phyloP scores from a whole-genome alignment of 2,888 invertebrate species.

The Leptodirus hochenwartii region DNA sequence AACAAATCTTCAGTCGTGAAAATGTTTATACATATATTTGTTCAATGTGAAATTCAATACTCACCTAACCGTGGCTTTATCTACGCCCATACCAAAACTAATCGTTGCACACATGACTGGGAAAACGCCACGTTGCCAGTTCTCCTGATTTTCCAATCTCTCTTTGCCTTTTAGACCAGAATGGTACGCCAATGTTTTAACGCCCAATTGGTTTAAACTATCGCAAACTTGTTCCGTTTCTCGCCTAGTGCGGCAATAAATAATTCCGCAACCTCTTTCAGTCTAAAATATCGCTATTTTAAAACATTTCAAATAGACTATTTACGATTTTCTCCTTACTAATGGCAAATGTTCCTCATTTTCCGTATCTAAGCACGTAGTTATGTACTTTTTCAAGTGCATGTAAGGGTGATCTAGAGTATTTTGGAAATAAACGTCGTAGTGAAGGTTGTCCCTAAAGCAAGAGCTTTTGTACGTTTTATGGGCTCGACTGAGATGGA shows the following conservation, averaged over 20 bases:
- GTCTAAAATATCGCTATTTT: conserved; percentile 17
- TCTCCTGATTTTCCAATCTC: conserved; percentile 64
- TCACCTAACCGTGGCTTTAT: conserved; percentile 79
- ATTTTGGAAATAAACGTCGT: conserved; percentile 85
- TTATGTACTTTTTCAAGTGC: conserved; percentile 60
- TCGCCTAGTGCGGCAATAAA: conserved; percentile 89
- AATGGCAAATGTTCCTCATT: conserved; percentile 27
- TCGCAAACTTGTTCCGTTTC: conserved; percentile 71
- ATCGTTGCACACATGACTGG: conserved; percentile 92
- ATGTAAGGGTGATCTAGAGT: conserved; percentile 60
- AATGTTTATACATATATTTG: too few relatives aligned
- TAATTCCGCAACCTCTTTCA: conserved; percentile 57
- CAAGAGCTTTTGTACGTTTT: conserved; percentile 61
- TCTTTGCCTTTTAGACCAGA: conserved; percentile 63
- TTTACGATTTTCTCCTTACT: conserved; percentile 9
- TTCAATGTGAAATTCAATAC: conserved; percentile 9
- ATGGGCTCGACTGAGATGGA: conserved; percentile 32
- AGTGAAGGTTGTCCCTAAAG: conserved; percentile 84
- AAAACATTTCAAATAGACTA: conserved; percentile 2
- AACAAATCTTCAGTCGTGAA: conserved; percentile 63
- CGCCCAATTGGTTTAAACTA: conserved; percentile 52
- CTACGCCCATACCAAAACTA: conserved; percentile 99
- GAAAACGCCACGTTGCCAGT: conserved; percentile 79
- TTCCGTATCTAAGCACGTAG: conserved; percentile 41
- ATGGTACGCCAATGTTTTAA: conserved; percentile 74